These are phyloP conservation scores for Martes martes DNA, from an alignment of 2,113 vertebrate species.

Conservation along the genomic window DNA sequence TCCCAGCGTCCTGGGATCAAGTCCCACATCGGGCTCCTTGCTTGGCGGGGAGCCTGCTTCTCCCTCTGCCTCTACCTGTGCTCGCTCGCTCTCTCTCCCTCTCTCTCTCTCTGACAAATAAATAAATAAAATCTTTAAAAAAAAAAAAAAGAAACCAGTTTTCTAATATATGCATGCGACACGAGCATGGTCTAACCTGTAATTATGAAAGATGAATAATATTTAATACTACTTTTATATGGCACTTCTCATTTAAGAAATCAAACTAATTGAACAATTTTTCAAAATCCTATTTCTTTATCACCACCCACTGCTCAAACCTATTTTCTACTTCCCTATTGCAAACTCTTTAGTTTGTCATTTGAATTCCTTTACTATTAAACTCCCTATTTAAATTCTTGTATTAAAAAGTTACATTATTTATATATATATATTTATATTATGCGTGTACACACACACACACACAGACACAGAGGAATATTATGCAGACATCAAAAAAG, in stretches of 20 bases:
- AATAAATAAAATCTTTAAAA: too few species aligned
- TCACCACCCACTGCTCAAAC: background rate
- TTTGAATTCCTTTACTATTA: background rate
- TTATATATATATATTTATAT: too few species aligned
- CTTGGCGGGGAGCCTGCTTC: too few species aligned
- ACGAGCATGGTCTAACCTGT: background rate
- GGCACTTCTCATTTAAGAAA: background rate
- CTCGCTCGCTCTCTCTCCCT: too few species aligned
- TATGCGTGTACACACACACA: too few species aligned
- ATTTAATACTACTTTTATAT: background rate
- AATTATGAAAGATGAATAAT: constrained; percentile 10
- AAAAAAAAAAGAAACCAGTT: background rate
- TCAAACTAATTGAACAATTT: background rate
- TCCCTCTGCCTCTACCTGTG: too few species aligned
- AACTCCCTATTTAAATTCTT: background rate
- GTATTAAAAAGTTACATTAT: background rate
- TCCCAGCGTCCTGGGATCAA: too few species aligned
- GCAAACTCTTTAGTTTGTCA: background rate
- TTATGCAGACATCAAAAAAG: too few species aligned
- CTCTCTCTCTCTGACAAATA: too few species aligned
- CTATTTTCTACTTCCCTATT: background rate
- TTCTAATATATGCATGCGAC: background rate
- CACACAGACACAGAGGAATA: too few species aligned
- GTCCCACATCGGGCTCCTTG: too few species aligned
- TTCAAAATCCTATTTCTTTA: background rate